A percentile compares a stretch with the other conserved stretches of the same genome.
Evolutionary conservation across 1,140 invertebrate species (phyloP).

Genomic region (Hypsibius dujardini): DNA sequence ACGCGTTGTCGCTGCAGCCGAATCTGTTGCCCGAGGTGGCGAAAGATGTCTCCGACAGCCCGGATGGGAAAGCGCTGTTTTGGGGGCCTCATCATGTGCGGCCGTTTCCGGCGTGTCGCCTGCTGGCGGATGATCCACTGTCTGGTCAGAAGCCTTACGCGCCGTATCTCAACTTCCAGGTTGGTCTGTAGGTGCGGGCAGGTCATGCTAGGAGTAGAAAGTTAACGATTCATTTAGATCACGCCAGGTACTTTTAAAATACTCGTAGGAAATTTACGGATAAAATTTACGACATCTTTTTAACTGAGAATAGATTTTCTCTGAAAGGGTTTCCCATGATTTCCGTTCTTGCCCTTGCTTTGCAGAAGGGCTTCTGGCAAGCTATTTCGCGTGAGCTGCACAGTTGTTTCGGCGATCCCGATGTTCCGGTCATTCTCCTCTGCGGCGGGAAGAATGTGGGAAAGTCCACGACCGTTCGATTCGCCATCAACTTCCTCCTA

Average conservation of each 20-base stretch:
- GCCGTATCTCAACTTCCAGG: no score
- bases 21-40: not conserved
- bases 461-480: constrained; percentile 29
- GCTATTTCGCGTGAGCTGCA: not conserved
- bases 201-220: no score
- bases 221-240: no score
- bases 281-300: no score
- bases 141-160: not conserved
- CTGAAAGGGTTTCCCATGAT: not conserved
- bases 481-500: constrained; percentile 27
- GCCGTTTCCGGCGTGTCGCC: constrained; percentile 3
- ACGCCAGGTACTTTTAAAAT: no score
- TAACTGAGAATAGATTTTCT: not conserved
- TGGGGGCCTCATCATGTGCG: not conserved
- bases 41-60: not conserved
- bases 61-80: not conserved
- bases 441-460: constrained; percentile 30
- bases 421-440: constrained; percentile 21
- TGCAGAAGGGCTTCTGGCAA: not conserved
- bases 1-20: not conserved
- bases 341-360: not conserved
- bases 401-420: not conserved
- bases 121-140: not conserved
- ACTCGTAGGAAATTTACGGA: no score
- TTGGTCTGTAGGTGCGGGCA: no score